Evolutionary conservation across 2,888 invertebrate genomes (phyloP).

Genomic region (Agriopis marginaria): DNA sequence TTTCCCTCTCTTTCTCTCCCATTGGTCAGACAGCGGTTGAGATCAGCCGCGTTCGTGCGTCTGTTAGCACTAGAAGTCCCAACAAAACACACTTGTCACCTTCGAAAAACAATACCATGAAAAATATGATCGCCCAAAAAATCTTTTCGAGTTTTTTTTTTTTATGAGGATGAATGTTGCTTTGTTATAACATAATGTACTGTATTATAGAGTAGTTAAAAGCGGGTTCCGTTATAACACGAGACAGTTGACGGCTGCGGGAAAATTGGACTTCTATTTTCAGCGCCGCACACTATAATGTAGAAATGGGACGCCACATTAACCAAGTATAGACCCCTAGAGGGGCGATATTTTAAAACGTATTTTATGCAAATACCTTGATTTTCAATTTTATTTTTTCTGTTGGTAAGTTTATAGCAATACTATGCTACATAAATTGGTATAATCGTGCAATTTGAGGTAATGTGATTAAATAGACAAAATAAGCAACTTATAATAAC

Average conservation of each 20-base stretch:
- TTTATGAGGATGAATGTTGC: neutral
- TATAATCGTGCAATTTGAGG: too few species aligned
- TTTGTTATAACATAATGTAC: neutral
- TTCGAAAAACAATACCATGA: too few species aligned
- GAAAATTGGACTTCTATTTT: constrained; percentile 37
- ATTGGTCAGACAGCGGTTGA: too few species aligned
- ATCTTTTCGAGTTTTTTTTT: neutral
- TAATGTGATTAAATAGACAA: too few species aligned
- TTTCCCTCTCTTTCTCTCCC: too few species aligned
- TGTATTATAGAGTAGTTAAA: constrained; percentile 21
- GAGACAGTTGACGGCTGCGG: constrained; percentile 42
- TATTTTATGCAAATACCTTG: neutral
- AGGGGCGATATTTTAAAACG: constrained; percentile 11
- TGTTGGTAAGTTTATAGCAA: neutral
- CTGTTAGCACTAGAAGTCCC: too few species aligned
- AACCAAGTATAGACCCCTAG: constrained; percentile 10
- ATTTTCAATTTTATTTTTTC: neutral
- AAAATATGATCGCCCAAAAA: too few species aligned
- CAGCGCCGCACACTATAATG: constrained; percentile 24
- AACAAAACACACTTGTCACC: too few species aligned
- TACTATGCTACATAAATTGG: too few species aligned
- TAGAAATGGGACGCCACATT: constrained; percentile 20
- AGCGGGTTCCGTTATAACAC: constrained; percentile 32
- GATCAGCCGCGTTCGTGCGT: too few species aligned
- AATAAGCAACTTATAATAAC: too few species aligned